Evolutionary conservation across 2,888 invertebrate genomes (phyloP).

Genomic region (Nowickia ferox): DNA sequence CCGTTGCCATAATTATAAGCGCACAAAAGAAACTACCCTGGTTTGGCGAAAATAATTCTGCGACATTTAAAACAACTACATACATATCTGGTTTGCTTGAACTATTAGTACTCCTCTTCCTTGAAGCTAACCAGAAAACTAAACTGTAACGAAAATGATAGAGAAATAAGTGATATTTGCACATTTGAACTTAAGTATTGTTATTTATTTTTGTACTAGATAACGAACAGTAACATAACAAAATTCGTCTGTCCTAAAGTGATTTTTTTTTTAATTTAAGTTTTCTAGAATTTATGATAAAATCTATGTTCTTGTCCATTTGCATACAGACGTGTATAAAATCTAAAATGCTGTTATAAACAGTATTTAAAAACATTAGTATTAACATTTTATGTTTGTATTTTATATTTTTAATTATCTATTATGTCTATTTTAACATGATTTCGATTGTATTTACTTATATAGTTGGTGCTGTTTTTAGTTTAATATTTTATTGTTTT

Average conservation of each 20-base stretch:
- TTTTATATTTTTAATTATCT: slow-evolving; percentile 43
- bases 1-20: slow-evolving; percentile 62
- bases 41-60: slow-evolving; percentile 45
- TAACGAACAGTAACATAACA: slow-evolving; percentile 35
- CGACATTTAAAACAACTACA: slow-evolving; percentile 30
- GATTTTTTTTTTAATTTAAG: slow-evolving; percentile 32
- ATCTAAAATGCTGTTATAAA: slow-evolving; percentile 65
- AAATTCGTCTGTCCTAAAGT: slow-evolving; percentile 54
- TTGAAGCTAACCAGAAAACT: slow-evolving; percentile 22
- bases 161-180: slow-evolving; percentile 69
- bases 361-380: slow-evolving; percentile 64
- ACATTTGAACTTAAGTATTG: slow-evolving; percentile 72
- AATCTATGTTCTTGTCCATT: slow-evolving; percentile 68
- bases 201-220: slow-evolving; percentile 72
- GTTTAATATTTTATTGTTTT: slow-evolving; percentile 45
- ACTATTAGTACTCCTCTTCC: slow-evolving; percentile 52
- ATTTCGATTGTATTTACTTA: slow-evolving; percentile 56
- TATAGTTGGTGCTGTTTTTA: slow-evolving; percentile 59
- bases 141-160: slow-evolving; percentile 55
- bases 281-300: slow-evolving; percentile 66
- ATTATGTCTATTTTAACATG: slow-evolving; percentile 36
- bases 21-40: slow-evolving; percentile 54
- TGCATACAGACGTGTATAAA: slow-evolving; percentile 37
- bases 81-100: slow-evolving; percentile 34
- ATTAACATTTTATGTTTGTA: slow-evolving; percentile 55